Evolutionary conservation across 1,140 invertebrate genomes (phyloP).

Genomic region (Bombus sylvicola): DNA sequence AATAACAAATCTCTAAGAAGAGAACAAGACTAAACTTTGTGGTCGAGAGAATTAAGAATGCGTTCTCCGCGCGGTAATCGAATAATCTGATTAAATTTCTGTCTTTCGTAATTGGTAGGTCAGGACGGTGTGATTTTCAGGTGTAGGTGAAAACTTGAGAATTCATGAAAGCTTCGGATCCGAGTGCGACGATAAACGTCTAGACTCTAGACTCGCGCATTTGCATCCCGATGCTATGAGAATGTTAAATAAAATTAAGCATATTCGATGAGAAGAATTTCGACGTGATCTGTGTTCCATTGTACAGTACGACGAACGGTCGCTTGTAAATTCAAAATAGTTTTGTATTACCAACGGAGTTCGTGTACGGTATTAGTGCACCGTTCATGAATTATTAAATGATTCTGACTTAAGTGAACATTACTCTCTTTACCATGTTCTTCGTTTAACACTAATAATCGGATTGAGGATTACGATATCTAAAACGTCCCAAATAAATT

Average conservation of each 20-base stretch:
- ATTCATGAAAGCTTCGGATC: not conserved
- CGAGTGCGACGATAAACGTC: not conserved
- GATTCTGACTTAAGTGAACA: not conserved
- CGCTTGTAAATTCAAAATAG: not conserved
- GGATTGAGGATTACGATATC: too few species aligned
- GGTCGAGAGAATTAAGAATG: not conserved
- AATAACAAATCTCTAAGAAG: not conserved
- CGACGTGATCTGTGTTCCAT: slow-evolving; percentile 7
- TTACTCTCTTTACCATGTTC: not conserved
- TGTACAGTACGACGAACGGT: not conserved
- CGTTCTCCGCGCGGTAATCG: too few species aligned
- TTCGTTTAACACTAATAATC: not conserved
- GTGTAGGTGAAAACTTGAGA: not conserved
- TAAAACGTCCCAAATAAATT: too few species aligned
- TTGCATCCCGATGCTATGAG: not conserved
- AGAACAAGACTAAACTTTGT: not conserved
- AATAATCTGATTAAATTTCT: too few species aligned
- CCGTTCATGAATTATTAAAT: slow-evolving; percentile 1
- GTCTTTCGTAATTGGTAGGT: not conserved
- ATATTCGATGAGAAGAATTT: slow-evolving; percentile 10
- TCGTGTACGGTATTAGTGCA: not conserved
- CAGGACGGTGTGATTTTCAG: not conserved
- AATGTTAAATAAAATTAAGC: slow-evolving; percentile 31
- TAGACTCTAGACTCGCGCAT: not conserved
- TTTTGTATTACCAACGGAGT: not conserved